Conservation (phyloP, 2,113 vertebrate genomes). For the Brienomyrus longianalis region DNA sequence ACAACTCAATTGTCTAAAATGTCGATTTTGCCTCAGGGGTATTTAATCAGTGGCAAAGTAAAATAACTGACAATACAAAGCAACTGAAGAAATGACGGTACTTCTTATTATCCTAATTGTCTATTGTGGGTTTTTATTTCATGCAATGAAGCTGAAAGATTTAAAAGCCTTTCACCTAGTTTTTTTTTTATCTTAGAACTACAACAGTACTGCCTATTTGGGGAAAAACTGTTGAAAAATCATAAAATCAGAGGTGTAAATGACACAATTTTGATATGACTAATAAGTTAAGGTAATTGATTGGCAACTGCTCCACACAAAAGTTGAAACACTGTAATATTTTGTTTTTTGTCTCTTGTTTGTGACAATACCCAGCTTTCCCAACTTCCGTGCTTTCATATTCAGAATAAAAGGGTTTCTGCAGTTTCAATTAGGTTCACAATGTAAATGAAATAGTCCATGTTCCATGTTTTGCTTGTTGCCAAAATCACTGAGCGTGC, state of each 20-base stretch:
- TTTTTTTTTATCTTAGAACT: not conserved
- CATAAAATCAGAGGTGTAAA: not conserved
- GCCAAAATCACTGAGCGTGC: not conserved
- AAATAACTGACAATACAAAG: not conserved
- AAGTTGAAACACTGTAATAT: too few species aligned
- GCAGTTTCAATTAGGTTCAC: not conserved
- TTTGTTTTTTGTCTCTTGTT: too few species aligned
- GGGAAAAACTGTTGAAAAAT: not conserved
- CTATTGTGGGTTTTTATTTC: not conserved
- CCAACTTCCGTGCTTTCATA: too few species aligned
- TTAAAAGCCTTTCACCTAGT: not conserved
- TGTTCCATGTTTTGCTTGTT: not conserved
- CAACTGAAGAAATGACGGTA: not conserved
- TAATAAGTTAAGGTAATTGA: not conserved
- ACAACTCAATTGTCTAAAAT: not conserved
- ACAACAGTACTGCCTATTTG: not conserved
- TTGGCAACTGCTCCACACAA: not conserved
- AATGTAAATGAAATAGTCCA: not conserved
- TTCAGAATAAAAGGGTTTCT: too few species aligned
- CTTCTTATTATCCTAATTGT: not conserved
- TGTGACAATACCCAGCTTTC: too few species aligned
- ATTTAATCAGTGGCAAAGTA: not conserved
- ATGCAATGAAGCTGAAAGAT: not conserved
- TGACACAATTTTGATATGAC: not conserved
- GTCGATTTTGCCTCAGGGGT: not conserved